Conservation (phyloP, 1,140 invertebrate species). For the Medauroidea extradentata region DNA sequence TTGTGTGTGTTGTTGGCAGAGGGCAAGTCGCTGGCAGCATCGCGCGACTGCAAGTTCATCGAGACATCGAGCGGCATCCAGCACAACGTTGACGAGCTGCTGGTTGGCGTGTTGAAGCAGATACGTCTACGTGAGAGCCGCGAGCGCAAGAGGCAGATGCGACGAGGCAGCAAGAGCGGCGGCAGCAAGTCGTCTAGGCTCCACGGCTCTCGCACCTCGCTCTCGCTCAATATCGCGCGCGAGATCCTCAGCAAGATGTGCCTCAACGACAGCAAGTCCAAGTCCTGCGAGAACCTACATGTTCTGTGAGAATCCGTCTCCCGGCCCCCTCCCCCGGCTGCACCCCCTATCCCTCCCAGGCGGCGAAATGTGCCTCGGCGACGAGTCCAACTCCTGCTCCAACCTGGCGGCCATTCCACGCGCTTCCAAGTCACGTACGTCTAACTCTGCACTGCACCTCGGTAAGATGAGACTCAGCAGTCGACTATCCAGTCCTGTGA, state of each 20-base stretch:
- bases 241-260: conserved; percentile 83
- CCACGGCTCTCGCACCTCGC: conserved; percentile 60
- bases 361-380: conserved; percentile 80
- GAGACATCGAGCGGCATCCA: conserved; percentile 88
- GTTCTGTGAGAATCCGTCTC: conserved; percentile 60
- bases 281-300: conserved; percentile 87
- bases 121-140: conserved; percentile 70
- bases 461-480: conserved; percentile 84
- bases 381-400: conserved; percentile 85
- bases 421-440: no score
- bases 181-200: conserved; percentile 49
- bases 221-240: conserved; percentile 67
- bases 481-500: conserved; percentile 77
- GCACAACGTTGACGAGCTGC: conserved; percentile 85
- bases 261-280: conserved; percentile 80
- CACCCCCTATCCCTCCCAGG: no score
- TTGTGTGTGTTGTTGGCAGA: conserved; percentile 56
- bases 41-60: conserved; percentile 88
- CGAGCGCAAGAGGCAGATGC: conserved; percentile 56
- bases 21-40: conserved; percentile 76
- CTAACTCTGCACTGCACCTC: conserved; percentile 43
- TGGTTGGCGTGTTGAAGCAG: conserved; percentile 83
- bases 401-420: conserved; percentile 87
- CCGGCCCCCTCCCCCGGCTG: neutral
- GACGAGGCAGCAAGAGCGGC: conserved; percentile 39